Conservation (phyloP, 2,797 vertebrate species). For the Perodicticus potto region DNA sequence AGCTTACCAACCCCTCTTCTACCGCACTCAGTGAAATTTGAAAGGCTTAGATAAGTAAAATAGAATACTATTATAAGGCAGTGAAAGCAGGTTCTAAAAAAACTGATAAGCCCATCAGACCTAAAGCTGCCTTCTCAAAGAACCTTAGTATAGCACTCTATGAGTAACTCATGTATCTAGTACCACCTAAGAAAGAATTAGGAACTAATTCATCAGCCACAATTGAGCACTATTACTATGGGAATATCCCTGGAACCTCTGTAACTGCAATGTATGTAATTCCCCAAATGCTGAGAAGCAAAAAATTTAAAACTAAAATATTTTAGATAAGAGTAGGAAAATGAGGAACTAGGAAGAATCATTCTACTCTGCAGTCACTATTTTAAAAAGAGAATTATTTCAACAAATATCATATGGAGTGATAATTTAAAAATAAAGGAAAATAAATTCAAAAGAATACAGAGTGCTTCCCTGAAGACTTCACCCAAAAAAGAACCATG, state of each 20-base stretch:
- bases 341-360: neutral
- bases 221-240: neutral
- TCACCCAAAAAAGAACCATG: neutral
- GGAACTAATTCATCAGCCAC: neutral
- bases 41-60: neutral
- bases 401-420: neutral
- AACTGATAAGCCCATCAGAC: neutral
- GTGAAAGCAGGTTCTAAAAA: neutral
- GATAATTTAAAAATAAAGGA: neutral
- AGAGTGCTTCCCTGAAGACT: neutral
- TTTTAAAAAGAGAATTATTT: neutral
- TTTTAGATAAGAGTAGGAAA: neutral
- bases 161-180: neutral
- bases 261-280: neutral
- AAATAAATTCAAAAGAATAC: neutral
- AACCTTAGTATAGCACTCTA: neutral
- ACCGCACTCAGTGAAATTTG: neutral
- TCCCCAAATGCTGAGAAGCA: constrained; percentile 5
- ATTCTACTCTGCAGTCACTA: neutral
- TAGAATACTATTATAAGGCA: neutral
- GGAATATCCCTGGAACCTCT: neutral
- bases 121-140: neutral
- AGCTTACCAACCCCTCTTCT: too few species aligned
- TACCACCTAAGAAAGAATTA: neutral
- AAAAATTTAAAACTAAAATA: constrained; percentile 25